phyloP scores from a whole-genome alignment of 2,888 invertebrate genomes.

The Hirtodrosophila duncani region DNA sequence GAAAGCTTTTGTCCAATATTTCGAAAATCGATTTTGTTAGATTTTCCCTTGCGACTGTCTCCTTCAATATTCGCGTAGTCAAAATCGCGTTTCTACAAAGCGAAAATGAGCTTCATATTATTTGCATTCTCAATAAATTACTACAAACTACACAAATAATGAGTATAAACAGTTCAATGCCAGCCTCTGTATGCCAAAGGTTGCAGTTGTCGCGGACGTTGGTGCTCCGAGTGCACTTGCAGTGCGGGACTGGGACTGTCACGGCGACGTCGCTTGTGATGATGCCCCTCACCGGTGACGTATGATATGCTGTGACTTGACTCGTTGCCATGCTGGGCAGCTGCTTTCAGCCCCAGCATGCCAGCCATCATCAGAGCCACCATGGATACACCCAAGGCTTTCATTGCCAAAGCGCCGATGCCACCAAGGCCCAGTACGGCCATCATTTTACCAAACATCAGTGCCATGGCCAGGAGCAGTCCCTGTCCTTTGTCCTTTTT shows the following conservation, averaged over 20 bases:
- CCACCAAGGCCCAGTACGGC: constrained; percentile 88
- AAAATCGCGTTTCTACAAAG: too few species aligned
- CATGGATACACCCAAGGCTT: constrained; percentile 85
- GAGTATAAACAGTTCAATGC: constrained; percentile 42
- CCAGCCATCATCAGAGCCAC: constrained; percentile 86
- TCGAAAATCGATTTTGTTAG: too few species aligned
- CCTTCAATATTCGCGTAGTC: too few species aligned
- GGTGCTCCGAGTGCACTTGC: constrained; percentile 26
- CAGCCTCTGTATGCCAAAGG: constrained; percentile 81
- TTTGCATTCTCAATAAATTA: constrained; percentile 54
- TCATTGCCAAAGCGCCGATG: constrained; percentile 87
- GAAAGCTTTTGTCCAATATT: too few species aligned
- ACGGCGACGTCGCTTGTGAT: constrained; percentile 73
- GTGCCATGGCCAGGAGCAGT: constrained; percentile 81
- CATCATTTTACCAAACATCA: constrained; percentile 88
- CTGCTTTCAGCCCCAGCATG: constrained; percentile 86
- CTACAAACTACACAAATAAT: constrained; percentile 30
- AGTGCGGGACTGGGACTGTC: constrained; percentile 25
- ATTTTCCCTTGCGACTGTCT: too few species aligned
- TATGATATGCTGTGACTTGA: constrained; percentile 80
- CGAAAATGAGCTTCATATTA: not conserved
- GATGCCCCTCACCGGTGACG: constrained; percentile 77
- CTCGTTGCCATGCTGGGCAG: constrained; percentile 80
- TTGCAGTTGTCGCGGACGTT: constrained; percentile 42
- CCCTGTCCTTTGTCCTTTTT: constrained; percentile 82